These are phyloP conservation scores for Papilio polyxenes DNA, from an alignment of 1,140 invertebrate genomes.

Conservation along the genomic window DNA sequence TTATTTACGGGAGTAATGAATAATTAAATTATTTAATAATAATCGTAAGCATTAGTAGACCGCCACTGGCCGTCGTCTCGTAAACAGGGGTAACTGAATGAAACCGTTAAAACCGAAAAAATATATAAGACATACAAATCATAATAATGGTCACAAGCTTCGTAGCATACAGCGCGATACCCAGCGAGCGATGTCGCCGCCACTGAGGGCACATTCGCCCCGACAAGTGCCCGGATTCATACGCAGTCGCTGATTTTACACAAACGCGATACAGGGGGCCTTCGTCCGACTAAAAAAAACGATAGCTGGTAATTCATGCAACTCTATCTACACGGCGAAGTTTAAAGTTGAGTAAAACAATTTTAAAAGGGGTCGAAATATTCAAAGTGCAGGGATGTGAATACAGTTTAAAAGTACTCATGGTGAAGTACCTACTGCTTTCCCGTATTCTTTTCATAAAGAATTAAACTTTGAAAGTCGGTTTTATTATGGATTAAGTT, in stretches of 20 bases:
- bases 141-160: neutral
- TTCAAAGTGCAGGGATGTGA: neutral
- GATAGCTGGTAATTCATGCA: constrained; percentile 1
- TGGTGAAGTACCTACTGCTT: neutral
- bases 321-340: neutral
- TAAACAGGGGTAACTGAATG: too few species aligned
- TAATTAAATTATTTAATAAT: too few species aligned
- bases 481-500: neutral
- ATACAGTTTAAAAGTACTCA: neutral
- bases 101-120: too few species aligned
- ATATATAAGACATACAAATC: too few species aligned
- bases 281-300: constrained; percentile 5
- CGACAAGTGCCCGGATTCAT: neutral
- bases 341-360: constrained; percentile 18
- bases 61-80: too few species aligned
- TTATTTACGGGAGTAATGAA: too few species aligned
- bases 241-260: neutral
- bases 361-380: neutral
- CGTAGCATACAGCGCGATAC: neutral
- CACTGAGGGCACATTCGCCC: neutral
- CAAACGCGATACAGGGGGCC: neutral
- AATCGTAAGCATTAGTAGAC: too few species aligned
- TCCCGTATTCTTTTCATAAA: neutral
- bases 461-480: neutral
- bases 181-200: neutral